Conservation (phyloP, 2,797 vertebrate species). For the Peromyscus attwateri region DNA sequence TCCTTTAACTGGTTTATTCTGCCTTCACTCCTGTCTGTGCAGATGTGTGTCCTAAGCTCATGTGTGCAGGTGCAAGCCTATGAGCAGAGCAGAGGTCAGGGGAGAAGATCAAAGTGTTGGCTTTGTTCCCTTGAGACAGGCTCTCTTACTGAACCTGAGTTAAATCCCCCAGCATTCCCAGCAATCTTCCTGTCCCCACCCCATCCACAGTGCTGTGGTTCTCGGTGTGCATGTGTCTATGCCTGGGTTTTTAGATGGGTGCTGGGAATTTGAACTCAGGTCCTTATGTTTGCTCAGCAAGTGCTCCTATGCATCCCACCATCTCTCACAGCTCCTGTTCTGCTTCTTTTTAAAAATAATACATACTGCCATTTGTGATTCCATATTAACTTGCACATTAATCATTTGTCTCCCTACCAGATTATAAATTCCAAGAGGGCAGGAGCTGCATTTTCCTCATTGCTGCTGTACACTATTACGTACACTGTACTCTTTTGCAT, state of each 20-base stretch:
- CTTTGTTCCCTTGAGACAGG: neutral
- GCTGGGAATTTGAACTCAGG: neutral
- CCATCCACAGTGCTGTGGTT: neutral
- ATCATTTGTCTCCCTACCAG: neutral
- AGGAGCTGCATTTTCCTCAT: neutral
- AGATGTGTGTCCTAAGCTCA: neutral
- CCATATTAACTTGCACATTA: neutral
- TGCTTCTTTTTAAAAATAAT: conserved; percentile 14
- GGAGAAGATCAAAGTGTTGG: neutral
- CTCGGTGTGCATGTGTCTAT: too few relatives aligned
- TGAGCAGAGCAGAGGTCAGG: too few relatives aligned
- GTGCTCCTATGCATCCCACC: neutral
- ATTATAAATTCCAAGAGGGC: neutral
- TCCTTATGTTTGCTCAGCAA: neutral
- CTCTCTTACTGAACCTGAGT: neutral
- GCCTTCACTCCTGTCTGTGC: neutral
- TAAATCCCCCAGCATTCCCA: neutral
- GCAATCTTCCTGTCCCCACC: neutral
- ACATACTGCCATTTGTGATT: conserved; percentile 8
- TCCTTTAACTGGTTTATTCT: neutral
- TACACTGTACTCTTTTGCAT: neutral
- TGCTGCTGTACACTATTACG: neutral
- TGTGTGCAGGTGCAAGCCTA: neutral
- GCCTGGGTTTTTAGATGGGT: neutral
- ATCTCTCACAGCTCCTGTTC: neutral